Evolutionary conservation across 2,113 vertebrate species (phyloP), one percentile per base, ranked within the genome.

Genomic region (Melanostigma gelatinosum): DNA sequence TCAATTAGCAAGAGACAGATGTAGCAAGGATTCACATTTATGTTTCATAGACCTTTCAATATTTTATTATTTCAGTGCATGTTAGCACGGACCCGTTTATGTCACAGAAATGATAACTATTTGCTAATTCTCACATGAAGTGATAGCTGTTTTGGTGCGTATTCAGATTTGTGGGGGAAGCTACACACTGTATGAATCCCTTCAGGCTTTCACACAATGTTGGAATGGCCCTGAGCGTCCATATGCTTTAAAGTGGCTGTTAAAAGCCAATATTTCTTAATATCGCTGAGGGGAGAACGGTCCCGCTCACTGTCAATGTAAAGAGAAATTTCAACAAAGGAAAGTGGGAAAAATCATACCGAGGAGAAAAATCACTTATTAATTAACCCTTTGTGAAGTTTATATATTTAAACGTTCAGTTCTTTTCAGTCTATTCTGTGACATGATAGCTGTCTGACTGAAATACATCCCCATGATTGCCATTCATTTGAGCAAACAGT

Each of bases 1-100:
- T 99, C 96, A 97, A 95, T 97, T 97, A 97, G 93, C 94, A 91
- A 84, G 94, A 95, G 95, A 95, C 94, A 94, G 94, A 92, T 94
- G 88, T 92, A 93, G 93, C 87, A 87, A 91, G 91, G 86, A 89
- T 93, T 93, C 91, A 88, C 93, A 95, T 93, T 95, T 94, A 92
- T 95, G 91, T 95, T 96, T 94, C 91, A 93, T 94, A 93, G 89
- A 89, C 90, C 70, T 93, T 94, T 94, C 91, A 95, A 95, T 95
- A 94, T 95, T 95, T 94, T 95, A 95, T 94, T 84, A 91, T 93
- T 94, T 91, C 88, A 89, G 82, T 67, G 80, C 77, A 79, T 90
- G 86, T 93, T 92, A 84, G 80, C 83, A 84, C 38, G 81, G 89
- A 80, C 77, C 84, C 85, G 89, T 93, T 92, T 88, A 93, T 92